Base-by-base conservation (phyloP, 2,113 vertebrate species). In the Eulacestoma nigropectus region DNA sequence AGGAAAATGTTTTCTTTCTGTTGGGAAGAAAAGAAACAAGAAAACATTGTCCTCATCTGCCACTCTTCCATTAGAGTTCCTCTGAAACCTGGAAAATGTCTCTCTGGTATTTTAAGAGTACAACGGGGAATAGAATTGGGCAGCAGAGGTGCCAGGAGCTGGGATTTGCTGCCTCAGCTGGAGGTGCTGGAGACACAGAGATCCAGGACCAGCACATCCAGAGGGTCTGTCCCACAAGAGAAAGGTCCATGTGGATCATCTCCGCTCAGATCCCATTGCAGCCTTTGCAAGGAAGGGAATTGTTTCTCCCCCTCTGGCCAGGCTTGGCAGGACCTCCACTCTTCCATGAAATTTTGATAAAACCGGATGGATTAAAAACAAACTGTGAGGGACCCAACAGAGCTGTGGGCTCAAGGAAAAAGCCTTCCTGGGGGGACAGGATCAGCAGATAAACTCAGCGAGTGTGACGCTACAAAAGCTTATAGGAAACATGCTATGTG, bases 171-270 rank as follows among this genome's bases (percentile, higher is more conserved):
- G 41, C 41, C 41, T 41, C 41, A 41, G 41, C 41, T 42, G 42
- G 42, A 16, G 42, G 16, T 25, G 42, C 17, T 41, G 84, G 74
- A 73, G 42, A 68, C 16, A 59, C 1, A 1, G 2, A 85, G 49
- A 62, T 20, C 74, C 69, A 88, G 4, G 7, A 52, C 2, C 65
- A 68, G 83, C 33, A 72, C 47, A 64, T 6, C 41, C 55, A 53
- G 47, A 56, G 46, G 32, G n/a, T 18, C 25, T 73, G 21, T 44
- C 47, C 85, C 74, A 22, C 30, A 16, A n/a, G 69, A 22, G 47
- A n/a, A 60, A 75, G 35, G n/a, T 35, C 59, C 6, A 0, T 5
- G 9, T 0, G 32, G 76, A 55, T 37, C 25, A 4, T 9, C 68
- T 59, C 10, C 17, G 32, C 25, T 12, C 3, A 7, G 55, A 29